A percentile compares a stretch with the other conserved stretches of the same genome.
phyloP scores from a whole-genome alignment of 2,888 invertebrate species.

The Drosophila melanosoma region DNA sequence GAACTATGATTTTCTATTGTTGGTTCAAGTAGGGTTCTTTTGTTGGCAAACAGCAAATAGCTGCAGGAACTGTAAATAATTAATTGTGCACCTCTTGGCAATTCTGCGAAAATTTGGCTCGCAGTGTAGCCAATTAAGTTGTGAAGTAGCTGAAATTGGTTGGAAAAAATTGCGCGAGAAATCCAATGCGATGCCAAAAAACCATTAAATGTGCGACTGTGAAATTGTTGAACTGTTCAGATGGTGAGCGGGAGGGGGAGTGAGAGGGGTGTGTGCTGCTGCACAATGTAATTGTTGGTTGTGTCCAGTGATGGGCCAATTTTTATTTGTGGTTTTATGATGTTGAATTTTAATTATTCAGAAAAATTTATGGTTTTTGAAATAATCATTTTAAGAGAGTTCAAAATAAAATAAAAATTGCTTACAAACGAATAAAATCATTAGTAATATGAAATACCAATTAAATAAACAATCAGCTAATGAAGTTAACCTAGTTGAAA shows the following conservation, averaged over 20 bases:
- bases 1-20: constrained; percentile 11
- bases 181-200: constrained; percentile 55
- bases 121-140: constrained; percentile 39
- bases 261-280: neutral
- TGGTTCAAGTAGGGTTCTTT: neutral
- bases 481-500: neutral
- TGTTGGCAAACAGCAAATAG: neutral
- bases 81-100: constrained; percentile 34
- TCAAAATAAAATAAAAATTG: constrained; percentile 32
- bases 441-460: constrained; percentile 54
- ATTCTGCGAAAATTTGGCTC: constrained; percentile 19
- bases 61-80: constrained; percentile 27
- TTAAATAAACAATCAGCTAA: constrained; percentile 22
- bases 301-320: neutral
- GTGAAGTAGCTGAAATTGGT: constrained; percentile 28
- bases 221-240: neutral
- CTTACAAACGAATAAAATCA: constrained; percentile 67
- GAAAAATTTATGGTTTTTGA: neutral
- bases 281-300: neutral
- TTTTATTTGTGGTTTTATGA: neutral
- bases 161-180: constrained; percentile 40
- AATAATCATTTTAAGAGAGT: neutral
- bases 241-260: neutral
- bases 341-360: neutral
- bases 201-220: constrained; percentile 30